These are phyloP conservation scores for Phengaris arion DNA, from an alignment of 2,888 invertebrate genomes.

Conservation along the genomic window DNA sequence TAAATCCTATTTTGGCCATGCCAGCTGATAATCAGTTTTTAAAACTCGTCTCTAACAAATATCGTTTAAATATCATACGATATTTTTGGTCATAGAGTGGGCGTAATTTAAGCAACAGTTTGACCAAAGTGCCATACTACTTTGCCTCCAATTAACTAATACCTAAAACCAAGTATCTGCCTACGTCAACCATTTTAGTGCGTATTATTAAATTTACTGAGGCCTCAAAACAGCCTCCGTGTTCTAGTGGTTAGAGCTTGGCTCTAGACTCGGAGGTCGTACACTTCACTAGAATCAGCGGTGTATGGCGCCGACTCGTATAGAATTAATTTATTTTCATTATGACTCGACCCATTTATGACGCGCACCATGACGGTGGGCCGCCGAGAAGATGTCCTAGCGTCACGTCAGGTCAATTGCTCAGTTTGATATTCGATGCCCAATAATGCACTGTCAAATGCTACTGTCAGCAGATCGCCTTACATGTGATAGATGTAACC, in stretches of 20 bases:
- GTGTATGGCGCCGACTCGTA: slow-evolving; percentile 42
- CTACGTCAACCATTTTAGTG: background rate
- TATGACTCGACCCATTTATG: slow-evolving; percentile 41
- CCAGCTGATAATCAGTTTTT: too few species aligned
- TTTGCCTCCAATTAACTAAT: too few species aligned
- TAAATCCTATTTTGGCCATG: too few species aligned
- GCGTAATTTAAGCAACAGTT: too few species aligned
- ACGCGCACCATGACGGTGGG: slow-evolving; percentile 22
- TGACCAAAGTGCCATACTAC: too few species aligned
- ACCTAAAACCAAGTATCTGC: background rate
- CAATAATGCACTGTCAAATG: background rate
- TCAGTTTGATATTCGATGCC: slow-evolving; percentile 22
- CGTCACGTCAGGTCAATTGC: slow-evolving; percentile 16
- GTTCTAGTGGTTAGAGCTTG: too few species aligned
- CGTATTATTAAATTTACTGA: too few species aligned
- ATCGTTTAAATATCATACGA: too few species aligned
- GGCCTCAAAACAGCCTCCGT: too few species aligned
- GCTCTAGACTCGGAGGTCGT: too few species aligned
- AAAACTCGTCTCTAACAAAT: too few species aligned
- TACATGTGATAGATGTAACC: background rate
- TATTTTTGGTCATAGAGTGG: too few species aligned
- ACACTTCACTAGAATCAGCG: slow-evolving; percentile 30
- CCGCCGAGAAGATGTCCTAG: slow-evolving; percentile 11
- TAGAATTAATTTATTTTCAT: slow-evolving; percentile 44
- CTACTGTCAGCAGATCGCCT: background rate